phyloP scores from a whole-genome alignment of 2,888 invertebrate genomes.

The Agrypnus murinus region DNA sequence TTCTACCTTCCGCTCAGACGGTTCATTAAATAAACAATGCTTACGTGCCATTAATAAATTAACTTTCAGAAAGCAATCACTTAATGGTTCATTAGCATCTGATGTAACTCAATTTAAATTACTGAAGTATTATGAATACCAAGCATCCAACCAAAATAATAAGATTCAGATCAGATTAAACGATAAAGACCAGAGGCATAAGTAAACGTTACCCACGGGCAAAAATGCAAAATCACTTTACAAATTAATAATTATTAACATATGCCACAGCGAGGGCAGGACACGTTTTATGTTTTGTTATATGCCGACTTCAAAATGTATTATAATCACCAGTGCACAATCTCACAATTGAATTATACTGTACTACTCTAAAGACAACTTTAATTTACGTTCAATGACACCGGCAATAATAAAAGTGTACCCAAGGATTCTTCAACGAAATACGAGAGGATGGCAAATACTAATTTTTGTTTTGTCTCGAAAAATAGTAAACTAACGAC shows the following conservation, averaged over 20 bases:
- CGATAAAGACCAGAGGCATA: conserved; percentile 29
- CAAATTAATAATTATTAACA: conserved; percentile 23
- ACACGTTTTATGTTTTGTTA: conserved; percentile 21
- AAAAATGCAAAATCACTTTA: conserved; percentile 17
- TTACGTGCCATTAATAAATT: no score
- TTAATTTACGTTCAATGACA: conserved; percentile 35
- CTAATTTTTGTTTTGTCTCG: conserved; percentile 20
- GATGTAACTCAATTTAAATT: conserved; percentile 10
- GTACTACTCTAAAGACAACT: conserved; percentile 22
- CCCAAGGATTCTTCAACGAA: not conserved
- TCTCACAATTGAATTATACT: conserved; percentile 27
- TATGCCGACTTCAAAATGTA: conserved; percentile 19
- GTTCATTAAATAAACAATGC: no score
- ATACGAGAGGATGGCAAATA: not conserved
- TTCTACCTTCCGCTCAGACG: no score
- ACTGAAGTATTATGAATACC: conserved; percentile 22
- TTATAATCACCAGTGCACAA: conserved; percentile 14
- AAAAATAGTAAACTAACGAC: conserved; percentile 1
- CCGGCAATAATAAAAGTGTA: conserved; percentile 2
- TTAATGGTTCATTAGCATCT: conserved; percentile 24
- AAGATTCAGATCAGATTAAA: conserved; percentile 18
- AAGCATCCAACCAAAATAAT: conserved; percentile 2
- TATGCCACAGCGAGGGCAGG: conserved; percentile 23
- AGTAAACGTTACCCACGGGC: conserved; percentile 20
- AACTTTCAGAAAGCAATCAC: not conserved